Evolutionary conservation across 2,113 vertebrate species (phyloP), one percentile per base, ranked within the genome.

Genomic region (Alexandromys fortis): DNA sequence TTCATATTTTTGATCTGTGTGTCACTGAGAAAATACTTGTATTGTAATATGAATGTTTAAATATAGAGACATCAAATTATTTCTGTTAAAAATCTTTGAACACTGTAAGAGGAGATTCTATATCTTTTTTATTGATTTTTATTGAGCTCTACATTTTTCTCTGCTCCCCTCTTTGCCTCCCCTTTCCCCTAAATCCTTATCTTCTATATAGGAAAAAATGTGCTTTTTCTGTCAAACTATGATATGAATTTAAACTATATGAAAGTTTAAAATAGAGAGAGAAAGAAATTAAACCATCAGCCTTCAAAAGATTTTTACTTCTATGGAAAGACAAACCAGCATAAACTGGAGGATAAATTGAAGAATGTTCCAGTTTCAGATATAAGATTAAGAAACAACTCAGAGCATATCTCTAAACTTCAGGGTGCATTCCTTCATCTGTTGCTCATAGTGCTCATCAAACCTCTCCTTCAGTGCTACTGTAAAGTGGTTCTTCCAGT

Each of bases 361-460:
- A 22, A 86, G 45, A 47, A 33, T 7, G n/a, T 17, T 67, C 61
- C 28, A 30, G 3, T 24, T 83, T 83, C n/a, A 42, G 55, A 83
- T 7, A 28, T 3, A 2, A 79, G 55, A 4, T 63, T 7, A 73
- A 16, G 12, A 47, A 92, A 11, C 1, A n/a, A 24, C 58, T 98
- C 94, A 99, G 92, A 99, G 97, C 52, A 96, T 94, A 16, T 93
- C 98, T 96, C 97, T 98, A 95, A 99, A 99, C 30, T 97, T 93
- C 79, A 99, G 98, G 72, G 98, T 93, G 0, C 98, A 98, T 0
- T 88, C 98, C 1, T 98, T 98, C 99, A 99, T 99, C 96, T 99
- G 98, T 89, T 97, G 97, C 0, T 96, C 89, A 4, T 99, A 99
- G 91, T 99, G 98, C 78, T 98, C 98, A 73, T 99, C 99, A 4